Percentiles rank a stretch among this genome's conserved stretches.
Conservation (phyloP, 2,888 invertebrate species). For the Acanthosepion esculentum region DNA sequence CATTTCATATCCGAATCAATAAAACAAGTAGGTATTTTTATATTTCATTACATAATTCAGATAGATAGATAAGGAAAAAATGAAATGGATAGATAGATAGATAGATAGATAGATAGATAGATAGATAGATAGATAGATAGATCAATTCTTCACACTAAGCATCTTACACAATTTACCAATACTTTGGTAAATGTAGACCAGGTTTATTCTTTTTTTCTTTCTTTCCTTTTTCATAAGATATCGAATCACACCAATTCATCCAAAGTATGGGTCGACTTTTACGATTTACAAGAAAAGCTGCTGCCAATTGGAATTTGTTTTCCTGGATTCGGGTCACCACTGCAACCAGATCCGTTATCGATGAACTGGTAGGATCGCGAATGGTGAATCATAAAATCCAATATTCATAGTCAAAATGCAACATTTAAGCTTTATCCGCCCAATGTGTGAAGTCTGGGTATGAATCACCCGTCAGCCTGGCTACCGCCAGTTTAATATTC, state of each 20-base stretch:
- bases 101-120: background rate
- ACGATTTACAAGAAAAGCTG: background rate
- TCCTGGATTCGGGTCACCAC: background rate
- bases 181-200: no score
- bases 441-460: background rate
- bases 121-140: background rate
- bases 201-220: no score
- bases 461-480: background rate
- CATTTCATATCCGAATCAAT: no score
- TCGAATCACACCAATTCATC: background rate
- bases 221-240: background rate
- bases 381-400: background rate
- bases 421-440: background rate
- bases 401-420: background rate
- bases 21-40: no score
- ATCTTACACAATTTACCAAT: no score
- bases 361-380: background rate
- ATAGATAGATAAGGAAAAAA: no score
- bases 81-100: no score
- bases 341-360: background rate
- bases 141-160: no score
- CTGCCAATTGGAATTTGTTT: background rate
- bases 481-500: background rate
- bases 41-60: no score
- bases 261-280: background rate